Percentiles rank a stretch among this genome's conserved stretches.
These are phyloP conservation scores for Coregonus ussuriensis DNA, from an alignment of 2,797 vertebrate genomes.

Conservation along the genomic window DNA sequence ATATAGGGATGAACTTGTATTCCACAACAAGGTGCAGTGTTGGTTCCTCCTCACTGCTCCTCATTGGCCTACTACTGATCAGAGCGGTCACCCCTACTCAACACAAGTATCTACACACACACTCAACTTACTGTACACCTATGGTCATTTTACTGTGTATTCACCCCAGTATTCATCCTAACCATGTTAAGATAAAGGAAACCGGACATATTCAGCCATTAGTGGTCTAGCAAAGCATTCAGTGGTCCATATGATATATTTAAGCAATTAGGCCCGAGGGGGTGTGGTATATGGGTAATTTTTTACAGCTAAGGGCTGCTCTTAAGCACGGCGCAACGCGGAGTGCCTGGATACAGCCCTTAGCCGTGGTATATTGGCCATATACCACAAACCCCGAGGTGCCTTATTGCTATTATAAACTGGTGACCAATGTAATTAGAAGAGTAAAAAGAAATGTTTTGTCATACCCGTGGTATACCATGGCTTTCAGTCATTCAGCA, in stretches of 20 bases:
- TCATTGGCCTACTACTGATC: not conserved
- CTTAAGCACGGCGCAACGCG: too few species aligned
- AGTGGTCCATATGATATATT: not conserved
- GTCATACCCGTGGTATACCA: too few species aligned
- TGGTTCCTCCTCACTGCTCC: constrained; percentile 1
- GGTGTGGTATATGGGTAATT: too few species aligned
- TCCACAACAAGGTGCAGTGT: not conserved
- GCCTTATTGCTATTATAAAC: too few species aligned
- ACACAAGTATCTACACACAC: not conserved
- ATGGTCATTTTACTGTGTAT: not conserved
- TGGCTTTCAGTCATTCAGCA: too few species aligned
- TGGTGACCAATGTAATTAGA: too few species aligned
- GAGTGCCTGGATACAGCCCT: too few species aligned
- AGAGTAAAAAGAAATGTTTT: too few species aligned
- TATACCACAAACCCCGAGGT: too few species aligned
- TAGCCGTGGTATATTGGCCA: too few species aligned
- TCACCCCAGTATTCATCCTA: not conserved
- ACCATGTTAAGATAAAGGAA: not conserved
- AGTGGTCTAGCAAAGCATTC: not conserved
- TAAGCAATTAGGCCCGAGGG: not conserved
- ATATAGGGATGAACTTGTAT: not conserved
- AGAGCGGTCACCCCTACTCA: not conserved
- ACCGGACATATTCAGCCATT: not conserved
- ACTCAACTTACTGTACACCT: not conserved
- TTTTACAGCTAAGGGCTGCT: too few species aligned